These are phyloP conservation scores for Drosophila ezoana DNA, from an alignment of 2,888 invertebrate species.

Conservation along the genomic window DNA sequence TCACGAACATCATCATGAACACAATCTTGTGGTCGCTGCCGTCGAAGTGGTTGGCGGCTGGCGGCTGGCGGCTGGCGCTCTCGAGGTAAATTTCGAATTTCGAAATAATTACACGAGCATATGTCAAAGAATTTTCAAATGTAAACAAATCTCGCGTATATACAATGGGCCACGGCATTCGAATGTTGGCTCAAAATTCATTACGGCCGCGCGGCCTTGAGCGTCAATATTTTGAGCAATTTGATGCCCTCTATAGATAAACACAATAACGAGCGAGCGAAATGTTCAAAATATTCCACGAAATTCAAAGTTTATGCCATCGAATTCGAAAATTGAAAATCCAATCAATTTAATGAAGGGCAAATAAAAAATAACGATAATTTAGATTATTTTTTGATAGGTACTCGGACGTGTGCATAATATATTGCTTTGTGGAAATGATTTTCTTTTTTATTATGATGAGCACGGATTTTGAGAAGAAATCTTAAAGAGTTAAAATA, in stretches of 20 bases:
- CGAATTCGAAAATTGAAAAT: not conserved
- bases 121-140: conserved; percentile 57
- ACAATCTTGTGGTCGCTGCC: conserved; percentile 2
- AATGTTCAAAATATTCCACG: not conserved
- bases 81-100: conserved; percentile 69
- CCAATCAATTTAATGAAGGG: not conserved
- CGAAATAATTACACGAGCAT: conserved; percentile 70
- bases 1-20: conserved; percentile 21
- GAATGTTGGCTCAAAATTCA: conserved; percentile 24
- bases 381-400: too few relatives aligned
- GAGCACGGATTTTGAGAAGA: too few relatives aligned
- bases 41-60: conserved; percentile 44
- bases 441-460: too few relatives aligned
- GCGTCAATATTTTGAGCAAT: conserved; percentile 14
- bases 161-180: conserved; percentile 36
- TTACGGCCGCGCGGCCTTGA: conserved; percentile 40
- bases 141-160: conserved; percentile 51
- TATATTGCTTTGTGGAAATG: too few relatives aligned
- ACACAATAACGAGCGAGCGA: not conserved
- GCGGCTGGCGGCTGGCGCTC: conserved; percentile 36
- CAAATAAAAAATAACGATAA: not conserved
- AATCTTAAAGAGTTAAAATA: too few relatives aligned
- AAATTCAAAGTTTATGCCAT: not conserved
- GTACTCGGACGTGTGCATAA: too few relatives aligned
- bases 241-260: conserved; percentile 14